Percentiles rank a stretch among this genome's conserved stretches.
These are phyloP conservation scores for Agelastica alni DNA, from an alignment of 2,888 invertebrate genomes.

Conservation along the genomic window DNA sequence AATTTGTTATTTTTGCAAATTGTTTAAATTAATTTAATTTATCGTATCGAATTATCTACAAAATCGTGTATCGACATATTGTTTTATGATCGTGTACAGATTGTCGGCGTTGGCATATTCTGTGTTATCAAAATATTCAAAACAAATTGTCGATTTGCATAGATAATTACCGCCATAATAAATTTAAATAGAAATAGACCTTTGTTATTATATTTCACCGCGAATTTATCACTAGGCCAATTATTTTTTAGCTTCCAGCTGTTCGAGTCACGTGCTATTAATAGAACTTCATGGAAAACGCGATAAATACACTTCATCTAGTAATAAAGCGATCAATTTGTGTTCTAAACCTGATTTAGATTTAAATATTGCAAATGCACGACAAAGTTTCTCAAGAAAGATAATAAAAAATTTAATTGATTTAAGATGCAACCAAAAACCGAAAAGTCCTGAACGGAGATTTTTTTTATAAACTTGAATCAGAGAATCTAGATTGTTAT, in stretches of 20 bases:
- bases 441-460: no score
- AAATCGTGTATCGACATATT: no score
- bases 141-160: neutral
- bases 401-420: neutral
- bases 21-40: no score
- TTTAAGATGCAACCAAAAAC: no score
- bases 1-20: no score
- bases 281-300: neutral
- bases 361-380: no score
- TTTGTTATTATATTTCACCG: neutral
- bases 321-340: no score
- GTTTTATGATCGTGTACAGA: neutral
- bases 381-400: no score
- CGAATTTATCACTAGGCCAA: neutral
- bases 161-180: neutral
- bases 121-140: neutral
- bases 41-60: no score
- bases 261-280: neutral
- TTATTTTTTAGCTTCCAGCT: neutral
- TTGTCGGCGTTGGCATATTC: neutral
- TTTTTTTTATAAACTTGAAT: no score
- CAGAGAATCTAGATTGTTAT: no score
- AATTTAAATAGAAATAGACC: neutral
- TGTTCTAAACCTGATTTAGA: no score
- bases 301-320: neutral